Base-by-base conservation (phyloP, 1,140 invertebrate species). In the Prorops nasuta region DNA sequence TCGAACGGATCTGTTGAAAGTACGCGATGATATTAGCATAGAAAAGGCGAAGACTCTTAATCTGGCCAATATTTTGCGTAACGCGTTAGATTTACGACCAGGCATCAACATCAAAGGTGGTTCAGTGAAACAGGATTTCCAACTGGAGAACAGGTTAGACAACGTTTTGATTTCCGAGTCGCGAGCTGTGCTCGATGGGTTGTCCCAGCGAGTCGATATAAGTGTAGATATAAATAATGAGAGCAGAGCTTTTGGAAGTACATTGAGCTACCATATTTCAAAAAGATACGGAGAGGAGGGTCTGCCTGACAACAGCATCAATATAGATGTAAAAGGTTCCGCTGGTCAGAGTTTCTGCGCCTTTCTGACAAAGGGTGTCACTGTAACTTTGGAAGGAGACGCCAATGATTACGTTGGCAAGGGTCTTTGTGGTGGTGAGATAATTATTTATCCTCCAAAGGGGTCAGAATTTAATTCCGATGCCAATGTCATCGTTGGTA, bases 321-420 rank as follows among this genome's bases (percentile, higher is more conserved):
- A 92, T 56, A 91, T 99, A 31, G 84, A 83, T 39, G 75, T 98
- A 22, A 89, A 79, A 52, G 97, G 97, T 7, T 96, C 94, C n/a
- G 97, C 96, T 19, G 97, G 97, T 21, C 97, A 99, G 79, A 98
- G 94, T 70, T 98, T 99, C 79, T 95, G 97, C 75, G 96, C 96
- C n/a, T 99, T 99, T 79, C 77, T 99, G 51, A 86, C 90, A 0
- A 89, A 87, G 51, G 97, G 97, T 21, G 83, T 98, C 49, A 86
- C 86, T 55, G 88, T 98, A 1, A 91, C 86, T 9, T 80, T 99
- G 3, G 95, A 97, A 78, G 97, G 97, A 42, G 97, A 99, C 80
- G 90, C 96, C 38, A 99, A 99, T 76, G 97, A 99, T 78, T 99
- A 99, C 78, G 96, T 99, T 50, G 96, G 94, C 78, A 77, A 78